A percentile compares a stretch with the other conserved stretches of the same genome.
Evolutionary conservation across 2,113 vertebrate species (phyloP).

Genomic region (Megaceryle maxima): DNA sequence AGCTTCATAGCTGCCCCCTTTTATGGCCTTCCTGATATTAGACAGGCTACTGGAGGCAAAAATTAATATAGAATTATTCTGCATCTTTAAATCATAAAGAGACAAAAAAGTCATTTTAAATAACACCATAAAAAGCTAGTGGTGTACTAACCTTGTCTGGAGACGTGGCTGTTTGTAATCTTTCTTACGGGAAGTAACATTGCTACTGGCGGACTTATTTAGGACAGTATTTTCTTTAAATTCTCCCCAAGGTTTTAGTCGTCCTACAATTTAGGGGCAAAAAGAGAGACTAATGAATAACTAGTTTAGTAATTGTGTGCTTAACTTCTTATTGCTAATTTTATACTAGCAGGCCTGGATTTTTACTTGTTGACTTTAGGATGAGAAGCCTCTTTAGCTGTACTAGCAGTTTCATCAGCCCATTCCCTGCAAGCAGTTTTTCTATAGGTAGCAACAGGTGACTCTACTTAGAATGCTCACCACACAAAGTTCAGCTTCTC

Average conservation of each 20-base stretch:
- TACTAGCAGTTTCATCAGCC: background rate
- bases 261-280: constrained; percentile 75
- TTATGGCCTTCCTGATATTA: background rate
- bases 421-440: background rate
- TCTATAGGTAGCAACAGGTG: background rate
- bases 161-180: constrained; percentile 86
- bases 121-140: background rate
- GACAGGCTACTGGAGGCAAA: background rate
- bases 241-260: constrained; percentile 86
- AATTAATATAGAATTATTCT: background rate
- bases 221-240: constrained; percentile 75
- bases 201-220: constrained; percentile 60
- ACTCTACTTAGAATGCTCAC: background rate
- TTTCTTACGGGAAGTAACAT: constrained; percentile 69
- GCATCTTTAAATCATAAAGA: background rate
- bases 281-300: background rate
- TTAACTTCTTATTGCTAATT: background rate
- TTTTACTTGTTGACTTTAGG: background rate
- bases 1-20: background rate
- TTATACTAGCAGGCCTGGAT: background rate
- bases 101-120: background rate
- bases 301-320: background rate
- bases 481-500: background rate
- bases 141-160: constrained; percentile 79
- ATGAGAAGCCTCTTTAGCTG: background rate